These are phyloP conservation scores for Octodonta nipae DNA, from an alignment of 2,888 invertebrate genomes.

Conservation along the genomic window DNA sequence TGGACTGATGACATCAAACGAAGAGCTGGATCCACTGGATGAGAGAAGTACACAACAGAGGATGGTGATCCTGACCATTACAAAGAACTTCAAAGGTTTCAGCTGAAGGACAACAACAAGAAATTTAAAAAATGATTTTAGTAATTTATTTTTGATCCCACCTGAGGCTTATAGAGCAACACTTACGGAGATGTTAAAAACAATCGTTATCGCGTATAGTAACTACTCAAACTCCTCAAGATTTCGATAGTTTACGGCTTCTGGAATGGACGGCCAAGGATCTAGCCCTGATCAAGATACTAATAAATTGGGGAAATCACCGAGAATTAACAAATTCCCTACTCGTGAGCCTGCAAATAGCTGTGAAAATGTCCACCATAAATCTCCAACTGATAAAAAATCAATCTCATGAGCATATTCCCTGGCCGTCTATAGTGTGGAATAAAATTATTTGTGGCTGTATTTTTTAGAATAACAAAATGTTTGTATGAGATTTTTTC, in stretches of 20 bases:
- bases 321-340: conserved; percentile 71
- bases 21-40: too few species aligned
- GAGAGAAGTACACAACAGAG: too few species aligned
- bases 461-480: too few species aligned
- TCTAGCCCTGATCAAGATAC: conserved; percentile 64
- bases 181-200: conserved; percentile 55
- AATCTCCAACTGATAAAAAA: conserved; percentile 26
- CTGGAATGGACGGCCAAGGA: conserved; percentile 58
- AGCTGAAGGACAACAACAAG: conserved; percentile 76
- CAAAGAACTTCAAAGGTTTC: conserved; percentile 61
- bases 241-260: conserved; percentile 52
- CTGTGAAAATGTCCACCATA: conserved; percentile 64
- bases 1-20: too few species aligned
- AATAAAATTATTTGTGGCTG: too few species aligned
- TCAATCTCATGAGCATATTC: conserved; percentile 15
- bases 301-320: conserved; percentile 61
- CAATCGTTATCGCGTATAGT: conserved; percentile 46
- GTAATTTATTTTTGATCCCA: conserved; percentile 45
- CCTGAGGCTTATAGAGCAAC: conserved; percentile 81
- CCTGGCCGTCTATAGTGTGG: conserved; percentile 47
- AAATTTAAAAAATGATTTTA: conserved; percentile 52
- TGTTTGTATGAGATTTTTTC: not conserved
- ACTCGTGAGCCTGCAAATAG: conserved; percentile 82
- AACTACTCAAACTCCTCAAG: conserved; percentile 68
- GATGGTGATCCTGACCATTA: too few species aligned